Conservation (phyloP, 37 sponge, comb jelly and placozoan genomes). For the Spongilla lacustris region DNA sequence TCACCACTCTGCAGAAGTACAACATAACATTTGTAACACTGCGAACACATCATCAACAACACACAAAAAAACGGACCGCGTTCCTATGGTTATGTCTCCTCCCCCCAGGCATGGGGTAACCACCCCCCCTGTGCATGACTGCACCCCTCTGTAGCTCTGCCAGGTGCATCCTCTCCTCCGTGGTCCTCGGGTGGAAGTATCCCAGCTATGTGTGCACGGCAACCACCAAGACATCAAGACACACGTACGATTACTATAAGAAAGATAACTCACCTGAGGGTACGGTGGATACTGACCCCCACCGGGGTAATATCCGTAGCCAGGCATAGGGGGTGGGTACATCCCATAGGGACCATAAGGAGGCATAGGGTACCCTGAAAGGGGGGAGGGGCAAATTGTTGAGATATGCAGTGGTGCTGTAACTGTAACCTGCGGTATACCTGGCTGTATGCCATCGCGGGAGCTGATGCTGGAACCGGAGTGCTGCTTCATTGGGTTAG, state of each 20-base stretch:
- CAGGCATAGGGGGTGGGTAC: constrained; percentile 21
- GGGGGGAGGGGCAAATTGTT: too few species aligned
- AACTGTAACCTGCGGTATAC: too few species aligned
- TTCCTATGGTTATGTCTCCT: background rate
- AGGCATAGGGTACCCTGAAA: constrained; percentile 10
- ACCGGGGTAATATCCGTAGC: constrained; percentile 2
- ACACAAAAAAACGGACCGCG: background rate
- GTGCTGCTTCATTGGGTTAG: background rate
- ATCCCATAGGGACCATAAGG: constrained; percentile 24
- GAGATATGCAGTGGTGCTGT: too few species aligned
- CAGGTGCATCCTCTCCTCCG: constrained; percentile 45
- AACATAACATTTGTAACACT: background rate
- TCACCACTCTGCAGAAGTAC: background rate
- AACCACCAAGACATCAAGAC: background rate
- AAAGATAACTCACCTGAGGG: background rate
- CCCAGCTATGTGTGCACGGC: background rate
- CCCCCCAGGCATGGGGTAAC: background rate
- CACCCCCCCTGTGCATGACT: background rate
- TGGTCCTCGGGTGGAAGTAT: constrained; percentile 16
- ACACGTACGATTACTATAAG: background rate
- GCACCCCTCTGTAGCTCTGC: constrained; percentile 18
- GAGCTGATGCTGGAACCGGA: background rate
- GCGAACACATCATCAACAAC: background rate
- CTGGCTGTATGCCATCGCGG: background rate
- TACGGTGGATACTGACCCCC: constrained; percentile 7